These are phyloP conservation scores for Barnardius zonarius DNA, from an alignment of 2,113 vertebrate species.

Conservation along the genomic window DNA sequence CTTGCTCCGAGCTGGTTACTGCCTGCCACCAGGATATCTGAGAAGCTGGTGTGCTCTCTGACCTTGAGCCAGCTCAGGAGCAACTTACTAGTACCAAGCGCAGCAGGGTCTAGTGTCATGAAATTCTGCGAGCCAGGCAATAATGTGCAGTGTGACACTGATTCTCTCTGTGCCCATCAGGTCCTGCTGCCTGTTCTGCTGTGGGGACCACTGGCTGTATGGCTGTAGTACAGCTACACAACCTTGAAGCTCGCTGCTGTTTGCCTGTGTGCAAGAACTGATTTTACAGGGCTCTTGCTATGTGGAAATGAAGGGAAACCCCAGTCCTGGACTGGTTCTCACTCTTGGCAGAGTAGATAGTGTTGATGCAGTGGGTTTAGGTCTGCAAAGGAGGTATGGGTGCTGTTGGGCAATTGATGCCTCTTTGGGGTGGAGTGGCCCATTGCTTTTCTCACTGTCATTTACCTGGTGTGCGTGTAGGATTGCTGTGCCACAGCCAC, in stretches of 20 bases:
- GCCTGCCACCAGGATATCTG: background rate
- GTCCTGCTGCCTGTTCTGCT: accelerated
- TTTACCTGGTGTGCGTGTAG: background rate
- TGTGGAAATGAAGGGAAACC: background rate
- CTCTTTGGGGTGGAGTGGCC: background rate
- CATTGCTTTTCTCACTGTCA: background rate
- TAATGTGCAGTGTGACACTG: background rate
- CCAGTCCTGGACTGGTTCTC: accelerated
- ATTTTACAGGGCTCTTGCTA: background rate
- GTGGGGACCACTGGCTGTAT: accelerated
- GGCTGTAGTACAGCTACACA: background rate
- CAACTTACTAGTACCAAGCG: background rate
- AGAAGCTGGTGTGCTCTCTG: background rate
- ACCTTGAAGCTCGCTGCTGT: background rate
- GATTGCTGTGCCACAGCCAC: background rate
- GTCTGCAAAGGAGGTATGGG: background rate
- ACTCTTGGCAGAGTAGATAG: accelerated
- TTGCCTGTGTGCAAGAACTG: background rate
- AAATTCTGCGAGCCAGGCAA: background rate
- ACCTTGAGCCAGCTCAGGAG: background rate
- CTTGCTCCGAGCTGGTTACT: accelerated
- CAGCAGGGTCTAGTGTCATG: background rate
- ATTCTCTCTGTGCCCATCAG: background rate
- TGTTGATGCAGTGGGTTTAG: accelerated
- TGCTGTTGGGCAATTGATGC: background rate